Base-by-base conservation (phyloP, 2,888 invertebrate genomes). In the Lacanobia oleracea region DNA sequence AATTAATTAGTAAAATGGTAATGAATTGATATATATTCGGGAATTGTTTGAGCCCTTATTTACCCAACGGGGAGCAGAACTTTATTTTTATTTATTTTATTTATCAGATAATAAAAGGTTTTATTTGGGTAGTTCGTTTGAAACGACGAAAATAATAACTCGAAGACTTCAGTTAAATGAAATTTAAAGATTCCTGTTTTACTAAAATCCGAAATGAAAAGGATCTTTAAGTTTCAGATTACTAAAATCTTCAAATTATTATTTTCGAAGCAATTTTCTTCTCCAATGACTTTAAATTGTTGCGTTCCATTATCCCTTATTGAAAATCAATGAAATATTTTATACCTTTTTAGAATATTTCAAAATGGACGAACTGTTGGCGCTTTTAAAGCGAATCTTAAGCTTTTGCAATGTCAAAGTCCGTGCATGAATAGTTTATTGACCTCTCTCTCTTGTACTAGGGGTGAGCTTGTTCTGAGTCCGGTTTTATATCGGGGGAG, bases 401-500 rank as follows among this genome's bases (percentile, higher is more conserved):
- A 72, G 59, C 33, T 37, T 68, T 45, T 40, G 51, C 68, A 59
- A 66, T 67, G 79, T 79, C 82, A 73, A 82, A 78, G 82, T 77
- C 82, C 72, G 57, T 21, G 16, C 40, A 56, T 77, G 63, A 72
- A 77, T 79, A 68, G 82, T 77, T 77, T 79, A 72, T 78, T 82
- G 23, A 79, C 67, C 78, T 82, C 57, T 60, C 57, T 60, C 37
- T 27, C 43, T 43, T 27, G 43, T 18, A 21, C 40, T 57, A 65
- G 45, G 78, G 67, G 16, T 62, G 33, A 40, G 61, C 40, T 75
- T 27, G 6, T 14, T 37, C 51, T 23, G 27, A 65, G 48, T 50
- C 60, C 59, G 50, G 62, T 62, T 62, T 48, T 61, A 43, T 40
- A 65, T 57, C 56, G 54, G 51, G 33, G 51, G n/a, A 51, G 21